Conservation (phyloP, 2,888 invertebrate genomes). For the Brenthis ino region DNA sequence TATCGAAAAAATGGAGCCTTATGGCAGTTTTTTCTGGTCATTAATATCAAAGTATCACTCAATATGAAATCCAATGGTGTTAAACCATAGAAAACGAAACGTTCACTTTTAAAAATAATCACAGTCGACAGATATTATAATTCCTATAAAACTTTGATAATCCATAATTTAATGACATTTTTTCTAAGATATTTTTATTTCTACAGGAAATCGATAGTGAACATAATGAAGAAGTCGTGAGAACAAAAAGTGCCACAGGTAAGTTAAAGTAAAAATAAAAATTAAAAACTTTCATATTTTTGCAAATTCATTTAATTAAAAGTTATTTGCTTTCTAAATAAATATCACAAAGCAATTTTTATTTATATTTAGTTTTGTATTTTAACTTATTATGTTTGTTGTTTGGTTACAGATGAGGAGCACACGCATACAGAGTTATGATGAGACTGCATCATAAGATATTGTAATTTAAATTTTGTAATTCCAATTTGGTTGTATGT, state of each 20-base stretch:
- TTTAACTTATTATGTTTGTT: not conserved
- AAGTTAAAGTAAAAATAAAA: constrained; percentile 21
- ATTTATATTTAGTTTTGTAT: too few species aligned
- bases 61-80: too few species aligned
- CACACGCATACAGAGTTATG: constrained; percentile 73
- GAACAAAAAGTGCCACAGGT: constrained; percentile 48
- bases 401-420: constrained; percentile 58
- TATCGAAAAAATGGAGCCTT: too few species aligned
- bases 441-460: constrained; percentile 52
- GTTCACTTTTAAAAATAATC: too few species aligned
- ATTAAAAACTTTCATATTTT: constrained; percentile 3
- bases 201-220: constrained; percentile 61
- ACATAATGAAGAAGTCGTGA: constrained; percentile 30
- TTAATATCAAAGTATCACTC: too few species aligned
- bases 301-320: not conserved
- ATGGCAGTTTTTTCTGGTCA: too few species aligned
- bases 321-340: too few species aligned
- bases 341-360: too few species aligned
- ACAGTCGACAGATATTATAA: too few species aligned
- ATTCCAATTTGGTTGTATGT: constrained; percentile 45
- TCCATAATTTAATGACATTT: not conserved
- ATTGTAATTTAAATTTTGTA: constrained; percentile 43
- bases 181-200: constrained; percentile 10
- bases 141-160: not conserved
- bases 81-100: too few species aligned